A percentile compares a stretch with the other conserved stretches of the same genome.
Evolutionary conservation across 2,888 invertebrate species (phyloP).

Genomic region (Tetragonula carbonaria): DNA sequence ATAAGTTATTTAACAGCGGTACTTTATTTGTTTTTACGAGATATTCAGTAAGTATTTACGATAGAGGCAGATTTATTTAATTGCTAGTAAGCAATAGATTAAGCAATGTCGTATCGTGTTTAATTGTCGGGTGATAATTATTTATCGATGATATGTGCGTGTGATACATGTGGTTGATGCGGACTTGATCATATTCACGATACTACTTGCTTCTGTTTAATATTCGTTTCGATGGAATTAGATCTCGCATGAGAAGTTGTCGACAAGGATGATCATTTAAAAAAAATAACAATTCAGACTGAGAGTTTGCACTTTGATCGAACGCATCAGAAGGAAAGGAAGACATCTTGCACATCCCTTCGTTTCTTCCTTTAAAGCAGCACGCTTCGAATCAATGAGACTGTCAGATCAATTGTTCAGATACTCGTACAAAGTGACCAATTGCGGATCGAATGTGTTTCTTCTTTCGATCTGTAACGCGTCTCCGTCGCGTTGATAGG

Average conservation of each 20-base stretch:
- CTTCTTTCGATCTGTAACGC: conserved; percentile 4
- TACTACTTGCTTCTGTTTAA: not conserved
- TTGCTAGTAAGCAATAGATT: not conserved
- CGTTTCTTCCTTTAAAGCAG: conserved; percentile 38
- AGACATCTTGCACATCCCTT: conserved; percentile 41
- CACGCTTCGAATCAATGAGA: conserved; percentile 57
- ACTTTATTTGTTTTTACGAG: not conserved
- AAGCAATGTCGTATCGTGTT: not conserved
- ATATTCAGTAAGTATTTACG: not conserved
- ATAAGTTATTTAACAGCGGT: not conserved
- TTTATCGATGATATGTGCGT: not conserved
- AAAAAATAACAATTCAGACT: not conserved
- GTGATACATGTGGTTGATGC: not conserved
- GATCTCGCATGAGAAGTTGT: not conserved
- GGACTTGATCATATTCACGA: conserved; percentile 11
- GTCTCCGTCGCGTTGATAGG: conserved; percentile 34
- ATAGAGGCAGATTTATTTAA: conserved; percentile 4
- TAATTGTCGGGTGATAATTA: not conserved
- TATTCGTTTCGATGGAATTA: not conserved
- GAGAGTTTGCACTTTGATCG: not conserved
- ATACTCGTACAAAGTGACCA: conserved; percentile 65
- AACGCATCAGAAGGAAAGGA: not conserved
- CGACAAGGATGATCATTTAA: not conserved
- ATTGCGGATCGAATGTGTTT: conserved; percentile 26
- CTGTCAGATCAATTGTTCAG: conserved; percentile 57